These are phyloP conservation scores for Lepisosteus osseus DNA, from an alignment of 2,113 vertebrate genomes.

Conservation along the genomic window DNA sequence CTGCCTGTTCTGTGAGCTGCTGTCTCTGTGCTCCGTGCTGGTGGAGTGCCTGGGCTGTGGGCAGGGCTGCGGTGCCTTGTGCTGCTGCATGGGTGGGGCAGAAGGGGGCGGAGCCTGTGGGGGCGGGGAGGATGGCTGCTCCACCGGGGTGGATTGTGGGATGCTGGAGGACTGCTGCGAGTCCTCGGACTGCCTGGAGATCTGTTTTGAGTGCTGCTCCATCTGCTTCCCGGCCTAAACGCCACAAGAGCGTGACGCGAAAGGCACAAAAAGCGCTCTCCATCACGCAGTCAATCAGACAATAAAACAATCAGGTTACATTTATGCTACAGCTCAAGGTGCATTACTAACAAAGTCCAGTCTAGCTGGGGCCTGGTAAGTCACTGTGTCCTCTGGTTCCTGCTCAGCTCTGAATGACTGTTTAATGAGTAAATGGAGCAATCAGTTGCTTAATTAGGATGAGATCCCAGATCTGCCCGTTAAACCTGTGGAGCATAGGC, in stretches of 20 bases:
- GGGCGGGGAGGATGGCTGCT: constrained; percentile 50
- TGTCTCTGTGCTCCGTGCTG: constrained; percentile 62
- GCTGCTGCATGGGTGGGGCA: constrained; percentile 52
- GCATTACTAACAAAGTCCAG: constrained; percentile 22
- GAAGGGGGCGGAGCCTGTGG: constrained; percentile 39
- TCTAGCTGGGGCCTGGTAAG: constrained; percentile 9
- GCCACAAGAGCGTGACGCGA: too few species aligned
- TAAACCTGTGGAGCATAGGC: too few species aligned
- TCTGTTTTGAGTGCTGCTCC: constrained; percentile 74
- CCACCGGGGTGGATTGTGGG: constrained; percentile 58
- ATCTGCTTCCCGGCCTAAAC: constrained; percentile 69
- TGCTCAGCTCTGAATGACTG: constrained; percentile 30
- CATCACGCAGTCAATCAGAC: constrained; percentile 17
- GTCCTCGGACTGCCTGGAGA: constrained; percentile 70
- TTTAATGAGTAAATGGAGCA: constrained; percentile 27
- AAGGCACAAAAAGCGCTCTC: too few species aligned
- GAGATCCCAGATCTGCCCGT: background rate
- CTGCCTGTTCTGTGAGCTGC: constrained; percentile 71
- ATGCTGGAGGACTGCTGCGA: constrained; percentile 68
- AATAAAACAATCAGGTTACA: background rate
- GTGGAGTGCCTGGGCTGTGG: constrained; percentile 62
- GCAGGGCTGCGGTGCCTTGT: constrained; percentile 47
- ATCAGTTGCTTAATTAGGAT: background rate
- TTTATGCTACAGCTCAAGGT: constrained; percentile 1
- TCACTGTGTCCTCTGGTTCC: constrained; percentile 5